Evolutionary conservation across 1,140 invertebrate genomes (phyloP), one percentile per base, ranked within the genome.

Genomic region (Drosophila grimshawi): DNA sequence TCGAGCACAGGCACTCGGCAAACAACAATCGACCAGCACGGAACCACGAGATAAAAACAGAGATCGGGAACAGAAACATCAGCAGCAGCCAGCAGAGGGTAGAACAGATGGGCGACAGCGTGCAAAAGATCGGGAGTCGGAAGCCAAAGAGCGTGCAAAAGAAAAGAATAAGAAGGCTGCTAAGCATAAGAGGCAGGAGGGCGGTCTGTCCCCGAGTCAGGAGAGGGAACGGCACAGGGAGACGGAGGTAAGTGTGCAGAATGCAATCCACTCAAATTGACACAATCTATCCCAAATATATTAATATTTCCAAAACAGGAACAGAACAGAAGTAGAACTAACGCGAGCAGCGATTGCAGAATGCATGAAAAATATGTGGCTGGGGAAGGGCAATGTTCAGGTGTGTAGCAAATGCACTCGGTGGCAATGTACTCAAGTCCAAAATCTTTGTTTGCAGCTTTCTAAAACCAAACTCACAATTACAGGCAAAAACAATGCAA

Each of bases 121-220:
- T 3, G 4, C 4, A 6, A 11, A 10, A 1, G 39, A n/a, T 0
- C 29, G 19, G 4, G 27, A 49, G 10, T 4, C 8, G 2, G 8
- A 62, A 57, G 11, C 27, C 5, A 63, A 33, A 49, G 8, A n/a
- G 35, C 2, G 19, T 37, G 5, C 56, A 43, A n/a, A 51, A 64
- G 48, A 57, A 6, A 39, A 65, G 19, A 27, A 5, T 33, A 2
- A 30, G n/a, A 29, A 49, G 55, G 32, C 0, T 11, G 0, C 0
- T 4, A 49, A 43, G 6, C 1, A n/a, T 43, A 32, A 5, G 30
- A 61, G 70, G 30, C 64, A 73, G 29, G 49, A 60, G 10, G 70
- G 70, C 4, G 70, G 70, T 3, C 33, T 48, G 10, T 27, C 52
- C 4, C 27, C 32, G 3, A 35, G 7, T 19, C 33, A 19, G 7